Base-by-base conservation (phyloP, 2,797 vertebrate genomes). In the Pogonophryne albipinna region DNA sequence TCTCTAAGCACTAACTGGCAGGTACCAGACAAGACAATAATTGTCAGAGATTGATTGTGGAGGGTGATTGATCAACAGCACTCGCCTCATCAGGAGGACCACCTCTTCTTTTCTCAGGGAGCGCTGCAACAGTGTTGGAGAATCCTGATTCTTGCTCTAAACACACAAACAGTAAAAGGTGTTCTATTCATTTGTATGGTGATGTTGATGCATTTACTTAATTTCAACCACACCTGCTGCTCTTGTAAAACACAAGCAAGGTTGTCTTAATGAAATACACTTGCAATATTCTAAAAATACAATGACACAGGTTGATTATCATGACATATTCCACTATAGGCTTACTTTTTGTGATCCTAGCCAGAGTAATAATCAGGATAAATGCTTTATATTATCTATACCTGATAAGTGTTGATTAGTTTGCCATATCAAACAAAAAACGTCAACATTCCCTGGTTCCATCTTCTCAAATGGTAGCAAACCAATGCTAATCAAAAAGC, bases 11-110 rank as follows among this genome's bases (percentile, higher is more conserved):
- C 61, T 84, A 76, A 74, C 76, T 66, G 76, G 61, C 70, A 69
- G 75, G 71, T 75, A 81, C 80, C 82, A 85, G 85, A 88, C 82
- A 85, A 77, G 67, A 75, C 82, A 55, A 47, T 85, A 85, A 84
- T 85, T 67, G 82, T 73, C 58, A 74, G 41, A 34, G 58, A 89
- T 86, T 74, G 86, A 90, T 87, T 78, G 31, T 14, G 17, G 52
- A 47, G 34, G 19, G 46, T 76, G 86, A 87, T 78, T 84, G 79
- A 88, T 86, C 42, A 71, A 15, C 42, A 49, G 38, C 6, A n/a
- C 31, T 46, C 56, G 44, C 10, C 50, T 47, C 10, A 68, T 58
- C 60, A 71, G 47, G 7, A 53, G 23, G 20, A 23, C 42, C 50
- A 52, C 60, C 47, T 2, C 0, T 1, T 58, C 7, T 80, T 44